A percentile compares a stretch with the other conserved stretches of the same genome.
Conservation (phyloP, 1,140 invertebrate genomes). For the Orchestia grillus region DNA sequence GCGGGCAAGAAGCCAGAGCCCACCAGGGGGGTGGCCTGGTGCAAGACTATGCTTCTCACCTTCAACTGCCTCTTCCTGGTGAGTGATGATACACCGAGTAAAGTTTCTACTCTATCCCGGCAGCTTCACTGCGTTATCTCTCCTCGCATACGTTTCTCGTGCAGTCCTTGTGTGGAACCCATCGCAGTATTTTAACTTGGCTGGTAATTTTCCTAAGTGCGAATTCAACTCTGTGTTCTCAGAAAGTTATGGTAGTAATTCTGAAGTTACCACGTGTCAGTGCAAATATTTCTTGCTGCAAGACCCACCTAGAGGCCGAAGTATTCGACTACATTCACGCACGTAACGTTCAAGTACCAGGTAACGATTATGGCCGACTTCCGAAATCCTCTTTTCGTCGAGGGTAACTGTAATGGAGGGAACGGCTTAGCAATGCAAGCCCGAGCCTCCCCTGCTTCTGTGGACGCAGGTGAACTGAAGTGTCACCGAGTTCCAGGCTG, state of each 20-base stretch:
- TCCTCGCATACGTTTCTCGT: background rate
- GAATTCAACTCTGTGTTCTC: background rate
- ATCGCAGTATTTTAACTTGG: background rate
- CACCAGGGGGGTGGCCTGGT: constrained; percentile 35
- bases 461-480: background rate
- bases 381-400: background rate
- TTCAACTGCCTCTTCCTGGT: constrained; percentile 50
- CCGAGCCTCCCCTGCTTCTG: background rate
- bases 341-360: background rate
- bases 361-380: background rate
- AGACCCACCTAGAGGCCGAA: background rate
- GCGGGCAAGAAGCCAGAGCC: constrained; percentile 43
- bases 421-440: background rate
- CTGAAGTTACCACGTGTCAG: background rate
- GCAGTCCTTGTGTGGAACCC: background rate
- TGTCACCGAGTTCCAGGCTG: background rate
- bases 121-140: background rate
- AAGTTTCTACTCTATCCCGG: background rate
- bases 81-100: background rate
- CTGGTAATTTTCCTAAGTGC: background rate
- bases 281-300: background rate
- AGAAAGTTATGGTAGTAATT: background rate
- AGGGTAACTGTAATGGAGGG: background rate
- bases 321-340: background rate
- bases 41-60: constrained; percentile 44